A percentile compares a stretch with the other conserved stretches of the same genome.
Evolutionary conservation across 2,888 invertebrate genomes (phyloP).

Genomic region (Cremastobaeus sp.): DNA sequence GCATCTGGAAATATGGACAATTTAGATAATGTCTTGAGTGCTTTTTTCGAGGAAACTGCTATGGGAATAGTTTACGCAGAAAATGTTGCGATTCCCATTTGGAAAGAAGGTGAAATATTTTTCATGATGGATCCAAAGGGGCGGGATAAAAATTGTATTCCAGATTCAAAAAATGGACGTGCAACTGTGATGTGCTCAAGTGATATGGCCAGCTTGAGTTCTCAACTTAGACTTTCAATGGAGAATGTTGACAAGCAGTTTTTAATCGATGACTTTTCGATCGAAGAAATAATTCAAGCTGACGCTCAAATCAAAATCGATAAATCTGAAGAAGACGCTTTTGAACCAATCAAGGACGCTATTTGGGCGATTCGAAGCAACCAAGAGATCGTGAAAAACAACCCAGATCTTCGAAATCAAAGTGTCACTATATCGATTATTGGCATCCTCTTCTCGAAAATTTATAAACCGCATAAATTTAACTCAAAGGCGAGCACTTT

Average conservation of each 20-base stretch:
- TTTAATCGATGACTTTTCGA: constrained; percentile 65
- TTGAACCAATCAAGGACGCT: constrained; percentile 66
- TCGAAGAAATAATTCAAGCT: constrained; percentile 68
- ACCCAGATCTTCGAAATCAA: too few species aligned
- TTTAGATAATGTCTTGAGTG: constrained; percentile 78
- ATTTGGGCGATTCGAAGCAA: constrained; percentile 69
- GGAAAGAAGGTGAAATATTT: constrained; percentile 69
- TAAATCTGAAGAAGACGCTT: constrained; percentile 64
- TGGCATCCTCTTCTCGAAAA: constrained; percentile 71
- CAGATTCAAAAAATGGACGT: constrained; percentile 64
- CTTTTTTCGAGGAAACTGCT: constrained; percentile 81
- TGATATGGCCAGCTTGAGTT: constrained; percentile 61
- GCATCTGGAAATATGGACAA: constrained; percentile 78
- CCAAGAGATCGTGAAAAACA: constrained; percentile 65
- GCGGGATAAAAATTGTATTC: constrained; percentile 64
- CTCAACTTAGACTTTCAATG: constrained; percentile 49
- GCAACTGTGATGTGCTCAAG: constrained; percentile 73
- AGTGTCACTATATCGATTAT: constrained; percentile 70
- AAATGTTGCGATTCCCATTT: constrained; percentile 70
- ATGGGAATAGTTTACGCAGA: constrained; percentile 80
- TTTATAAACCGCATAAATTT: constrained; percentile 70
- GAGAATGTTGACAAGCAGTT: constrained; percentile 61
- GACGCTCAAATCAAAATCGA: constrained; percentile 64
- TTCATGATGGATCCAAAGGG: constrained; percentile 73
- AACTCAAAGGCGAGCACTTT: constrained; percentile 61